These are phyloP conservation scores for Ahaetulla prasina DNA, from an alignment of 2,113 vertebrate species.

Conservation along the genomic window DNA sequence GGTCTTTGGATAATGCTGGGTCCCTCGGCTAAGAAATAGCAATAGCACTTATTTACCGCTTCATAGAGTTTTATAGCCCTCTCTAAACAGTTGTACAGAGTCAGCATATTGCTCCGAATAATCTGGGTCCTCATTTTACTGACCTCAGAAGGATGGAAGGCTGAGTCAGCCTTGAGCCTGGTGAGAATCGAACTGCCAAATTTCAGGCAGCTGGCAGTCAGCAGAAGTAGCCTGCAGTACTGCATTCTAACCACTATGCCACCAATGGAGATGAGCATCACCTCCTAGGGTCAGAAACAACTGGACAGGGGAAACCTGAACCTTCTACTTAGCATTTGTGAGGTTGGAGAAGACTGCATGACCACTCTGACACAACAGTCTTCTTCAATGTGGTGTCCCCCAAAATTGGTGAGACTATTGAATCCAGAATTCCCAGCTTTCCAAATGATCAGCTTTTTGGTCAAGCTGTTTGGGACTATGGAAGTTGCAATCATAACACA, in stretches of 20 bases:
- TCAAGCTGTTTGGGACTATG: neutral
- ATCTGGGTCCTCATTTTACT: too few relatives aligned
- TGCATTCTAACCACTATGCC: too few relatives aligned
- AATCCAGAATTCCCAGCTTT: neutral
- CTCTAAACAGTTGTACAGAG: too few relatives aligned
- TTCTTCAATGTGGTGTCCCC: neutral
- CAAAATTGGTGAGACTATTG: neutral
- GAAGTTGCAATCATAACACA: neutral
- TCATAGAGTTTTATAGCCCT: too few relatives aligned
- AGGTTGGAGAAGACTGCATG: neutral
- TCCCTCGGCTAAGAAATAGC: neutral
- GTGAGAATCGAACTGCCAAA: too few relatives aligned
- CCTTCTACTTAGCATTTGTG: neutral
- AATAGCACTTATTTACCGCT: too few relatives aligned
- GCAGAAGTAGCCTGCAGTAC: too few relatives aligned
- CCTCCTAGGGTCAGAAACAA: neutral
- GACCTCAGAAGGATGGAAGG: too few relatives aligned
- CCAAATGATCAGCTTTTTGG: neutral
- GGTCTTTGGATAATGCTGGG: neutral
- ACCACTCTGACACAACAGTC: neutral
- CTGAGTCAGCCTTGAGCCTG: too few relatives aligned
- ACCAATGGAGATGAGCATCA: neutral
- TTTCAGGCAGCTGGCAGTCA: too few relatives aligned
- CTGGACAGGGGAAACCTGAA: neutral
- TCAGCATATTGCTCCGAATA: too few relatives aligned